Conservation (phyloP, 2,888 invertebrate genomes). For the Synergus umbraculus region DNA sequence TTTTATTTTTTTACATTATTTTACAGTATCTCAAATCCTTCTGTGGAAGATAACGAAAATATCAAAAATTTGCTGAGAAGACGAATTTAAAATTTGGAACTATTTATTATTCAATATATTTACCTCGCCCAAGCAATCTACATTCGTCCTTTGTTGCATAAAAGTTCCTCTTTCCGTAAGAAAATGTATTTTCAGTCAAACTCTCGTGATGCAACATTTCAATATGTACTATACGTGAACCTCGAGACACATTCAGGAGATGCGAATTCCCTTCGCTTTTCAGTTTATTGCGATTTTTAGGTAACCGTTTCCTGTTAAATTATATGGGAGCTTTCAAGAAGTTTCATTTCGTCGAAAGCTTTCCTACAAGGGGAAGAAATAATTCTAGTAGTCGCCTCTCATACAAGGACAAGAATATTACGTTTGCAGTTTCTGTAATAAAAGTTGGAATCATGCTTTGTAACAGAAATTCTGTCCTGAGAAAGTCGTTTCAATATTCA, state of each 20-base stretch:
- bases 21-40: no score
- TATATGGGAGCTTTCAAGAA: conserved; percentile 10
- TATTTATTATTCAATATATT: no score
- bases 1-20: no score
- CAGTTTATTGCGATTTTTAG: conserved; percentile 34
- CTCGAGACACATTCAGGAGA: background rate
- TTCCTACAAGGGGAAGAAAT: background rate
- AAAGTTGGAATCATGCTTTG: conserved; percentile 14
- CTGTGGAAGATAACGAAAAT: no score
- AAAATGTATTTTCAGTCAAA: background rate
- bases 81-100: no score
- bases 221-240: background rate
- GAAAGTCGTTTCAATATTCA: background rate
- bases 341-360: conserved; percentile 32
- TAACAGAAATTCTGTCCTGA: background rate
- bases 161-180: background rate
- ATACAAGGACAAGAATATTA: conserved; percentile 14
- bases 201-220: background rate
- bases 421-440: conserved; percentile 28
- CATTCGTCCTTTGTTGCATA: background rate
- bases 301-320: conserved; percentile 23
- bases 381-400: conserved; percentile 10
- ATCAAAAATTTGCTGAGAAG: no score
- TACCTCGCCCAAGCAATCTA: background rate
- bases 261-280: background rate